Conservation (phyloP, 35 echinoderm and acorn worm species). For the Ptychodera flava region DNA sequence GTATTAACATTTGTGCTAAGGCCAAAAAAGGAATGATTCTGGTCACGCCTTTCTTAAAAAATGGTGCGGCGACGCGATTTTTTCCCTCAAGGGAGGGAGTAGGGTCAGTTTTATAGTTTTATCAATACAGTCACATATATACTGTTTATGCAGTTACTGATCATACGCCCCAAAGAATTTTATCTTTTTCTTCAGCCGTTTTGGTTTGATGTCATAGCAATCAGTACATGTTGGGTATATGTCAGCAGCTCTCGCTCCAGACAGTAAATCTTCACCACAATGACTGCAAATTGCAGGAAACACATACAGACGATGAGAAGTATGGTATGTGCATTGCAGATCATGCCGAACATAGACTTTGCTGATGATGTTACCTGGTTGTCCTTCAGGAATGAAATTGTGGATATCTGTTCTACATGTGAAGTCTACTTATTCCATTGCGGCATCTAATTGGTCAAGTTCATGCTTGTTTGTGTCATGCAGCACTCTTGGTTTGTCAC, state of each 20-base stretch:
- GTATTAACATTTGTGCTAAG: too few species aligned
- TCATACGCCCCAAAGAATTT: background rate
- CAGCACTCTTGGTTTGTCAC: conserved; percentile 4
- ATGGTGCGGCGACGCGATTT: too few species aligned
- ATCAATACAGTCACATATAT: too few species aligned
- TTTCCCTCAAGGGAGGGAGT: too few species aligned
- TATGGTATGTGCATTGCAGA: background rate
- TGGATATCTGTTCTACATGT: background rate
- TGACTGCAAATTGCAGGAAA: background rate
- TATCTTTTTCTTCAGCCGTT: background rate
- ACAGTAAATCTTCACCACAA: background rate
- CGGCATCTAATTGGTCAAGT: background rate
- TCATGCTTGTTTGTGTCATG: background rate
- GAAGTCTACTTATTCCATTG: background rate
- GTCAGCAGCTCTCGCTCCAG: background rate
- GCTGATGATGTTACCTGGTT: background rate
- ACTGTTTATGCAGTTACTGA: too few species aligned
- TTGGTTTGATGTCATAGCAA: background rate
- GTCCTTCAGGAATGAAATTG: background rate
- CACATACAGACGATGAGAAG: background rate
- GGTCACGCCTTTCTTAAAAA: too few species aligned
- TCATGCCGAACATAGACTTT: background rate
- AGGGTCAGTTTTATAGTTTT: too few species aligned
- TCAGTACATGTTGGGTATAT: background rate
- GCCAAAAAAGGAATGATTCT: too few species aligned